Conservation (phyloP, 2,888 invertebrate genomes). For the Stictocephala bisonia region DNA sequence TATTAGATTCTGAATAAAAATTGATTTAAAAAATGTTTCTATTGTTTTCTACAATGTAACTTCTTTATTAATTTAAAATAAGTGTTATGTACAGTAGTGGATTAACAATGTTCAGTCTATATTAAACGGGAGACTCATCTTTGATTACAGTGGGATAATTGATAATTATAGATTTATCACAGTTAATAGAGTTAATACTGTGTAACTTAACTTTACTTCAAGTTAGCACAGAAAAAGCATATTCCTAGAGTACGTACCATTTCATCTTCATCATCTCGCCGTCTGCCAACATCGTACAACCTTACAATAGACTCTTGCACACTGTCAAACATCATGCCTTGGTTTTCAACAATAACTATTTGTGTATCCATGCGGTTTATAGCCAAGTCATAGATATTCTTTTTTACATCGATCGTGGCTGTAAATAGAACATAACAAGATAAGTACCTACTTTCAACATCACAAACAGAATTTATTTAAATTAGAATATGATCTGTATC, state of each 20-base stretch:
- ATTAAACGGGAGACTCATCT: too few species aligned
- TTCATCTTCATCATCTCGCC: constrained; percentile 89
- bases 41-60: too few species aligned
- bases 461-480: too few species aligned
- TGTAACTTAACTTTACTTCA: neutral
- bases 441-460: too few species aligned
- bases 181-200: neutral
- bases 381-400: constrained; percentile 87
- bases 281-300: constrained; percentile 91
- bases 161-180: neutral
- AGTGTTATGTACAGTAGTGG: too few species aligned
- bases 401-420: constrained; percentile 94
- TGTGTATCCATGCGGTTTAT: constrained; percentile 87
- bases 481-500: too few species aligned
- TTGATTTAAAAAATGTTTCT: too few species aligned
- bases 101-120: too few species aligned
- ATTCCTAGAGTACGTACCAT: constrained; percentile 68
- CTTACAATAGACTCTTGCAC: constrained; percentile 91
- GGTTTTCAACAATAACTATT: constrained; percentile 92
- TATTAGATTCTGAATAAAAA: too few species aligned
- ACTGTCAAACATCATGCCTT: constrained; percentile 82
- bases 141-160: neutral
- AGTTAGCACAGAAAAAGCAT: neutral
- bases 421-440: constrained; percentile 60
- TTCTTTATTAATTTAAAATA: too few species aligned